phyloP scores from a whole-genome alignment of 1,140 invertebrate genomes.

The Drosophila sp. region DNA sequence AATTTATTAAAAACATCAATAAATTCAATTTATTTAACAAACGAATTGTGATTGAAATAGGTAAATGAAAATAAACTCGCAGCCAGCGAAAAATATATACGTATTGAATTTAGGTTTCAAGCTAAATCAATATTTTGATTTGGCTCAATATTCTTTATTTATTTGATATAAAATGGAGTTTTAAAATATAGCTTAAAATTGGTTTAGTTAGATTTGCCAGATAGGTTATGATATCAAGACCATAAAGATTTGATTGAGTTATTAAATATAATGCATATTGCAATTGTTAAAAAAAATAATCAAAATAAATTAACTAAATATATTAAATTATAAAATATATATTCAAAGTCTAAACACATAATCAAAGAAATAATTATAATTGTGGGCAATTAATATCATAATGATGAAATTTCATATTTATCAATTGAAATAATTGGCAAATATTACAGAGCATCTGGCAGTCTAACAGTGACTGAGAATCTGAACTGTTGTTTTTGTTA shows the following conservation, averaged over 20 bases:
- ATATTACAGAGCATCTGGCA: slow-evolving; percentile 28
- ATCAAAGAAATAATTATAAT: no score
- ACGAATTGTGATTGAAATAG: background rate
- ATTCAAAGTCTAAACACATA: no score
- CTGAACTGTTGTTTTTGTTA: slow-evolving; percentile 37
- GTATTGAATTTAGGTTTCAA: background rate
- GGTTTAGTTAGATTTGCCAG: no score
- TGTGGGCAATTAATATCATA: no score
- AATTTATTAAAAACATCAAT: background rate
- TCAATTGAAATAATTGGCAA: no score
- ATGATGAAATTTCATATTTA: no score
- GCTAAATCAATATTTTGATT: slow-evolving; percentile 1
- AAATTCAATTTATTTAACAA: slow-evolving; percentile 6
- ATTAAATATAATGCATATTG: no score
- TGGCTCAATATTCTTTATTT: slow-evolving; percentile 1
- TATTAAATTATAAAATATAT: no score
- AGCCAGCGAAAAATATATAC: background rate
- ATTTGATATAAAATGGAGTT: background rate
- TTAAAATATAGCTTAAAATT: background rate
- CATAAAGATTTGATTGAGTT: no score
- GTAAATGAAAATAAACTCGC: background rate
- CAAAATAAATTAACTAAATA: no score
- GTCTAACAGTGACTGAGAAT: background rate
- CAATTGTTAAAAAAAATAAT: no score
- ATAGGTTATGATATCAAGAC: no score